These are phyloP conservation scores for Lepus timidus DNA, from an alignment of 2,113 vertebrate species.

Conservation along the genomic window DNA sequence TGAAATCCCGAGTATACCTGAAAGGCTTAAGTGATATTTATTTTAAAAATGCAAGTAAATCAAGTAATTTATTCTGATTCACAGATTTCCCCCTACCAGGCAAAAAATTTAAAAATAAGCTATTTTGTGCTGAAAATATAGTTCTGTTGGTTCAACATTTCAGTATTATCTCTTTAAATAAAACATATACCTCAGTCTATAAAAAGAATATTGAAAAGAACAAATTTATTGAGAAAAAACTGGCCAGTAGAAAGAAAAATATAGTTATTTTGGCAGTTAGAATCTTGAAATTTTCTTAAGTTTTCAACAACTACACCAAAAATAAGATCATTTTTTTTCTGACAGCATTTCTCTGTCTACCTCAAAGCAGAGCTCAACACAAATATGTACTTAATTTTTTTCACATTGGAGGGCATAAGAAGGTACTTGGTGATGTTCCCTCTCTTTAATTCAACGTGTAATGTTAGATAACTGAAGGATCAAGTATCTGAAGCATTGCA, in stretches of 20 bases:
- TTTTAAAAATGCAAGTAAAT: not conserved
- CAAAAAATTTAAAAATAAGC: not conserved
- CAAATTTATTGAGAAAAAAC: not conserved
- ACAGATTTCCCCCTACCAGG: not conserved
- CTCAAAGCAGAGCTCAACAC: not conserved
- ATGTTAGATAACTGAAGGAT: not conserved
- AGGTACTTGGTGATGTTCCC: not conserved
- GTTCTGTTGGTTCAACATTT: not conserved
- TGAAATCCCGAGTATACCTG: not conserved
- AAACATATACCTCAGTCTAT: not conserved
- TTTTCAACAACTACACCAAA: not conserved
- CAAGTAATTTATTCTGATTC: not conserved
- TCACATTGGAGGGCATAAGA: not conserved
- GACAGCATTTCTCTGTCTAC: not conserved
- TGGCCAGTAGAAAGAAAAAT: not conserved
- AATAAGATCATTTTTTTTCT: not conserved
- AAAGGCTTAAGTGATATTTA: not conserved
- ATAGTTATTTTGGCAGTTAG: not conserved
- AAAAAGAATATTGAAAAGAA: not conserved
- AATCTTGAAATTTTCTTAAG: not conserved
- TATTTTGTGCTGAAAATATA: not conserved
- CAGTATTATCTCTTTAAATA: not conserved
- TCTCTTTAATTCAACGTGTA: not conserved
- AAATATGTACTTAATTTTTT: not conserved
- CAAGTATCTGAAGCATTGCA: not conserved